Conservation (phyloP, 2,888 invertebrate species). For the Xanthorhoe designata region DNA sequence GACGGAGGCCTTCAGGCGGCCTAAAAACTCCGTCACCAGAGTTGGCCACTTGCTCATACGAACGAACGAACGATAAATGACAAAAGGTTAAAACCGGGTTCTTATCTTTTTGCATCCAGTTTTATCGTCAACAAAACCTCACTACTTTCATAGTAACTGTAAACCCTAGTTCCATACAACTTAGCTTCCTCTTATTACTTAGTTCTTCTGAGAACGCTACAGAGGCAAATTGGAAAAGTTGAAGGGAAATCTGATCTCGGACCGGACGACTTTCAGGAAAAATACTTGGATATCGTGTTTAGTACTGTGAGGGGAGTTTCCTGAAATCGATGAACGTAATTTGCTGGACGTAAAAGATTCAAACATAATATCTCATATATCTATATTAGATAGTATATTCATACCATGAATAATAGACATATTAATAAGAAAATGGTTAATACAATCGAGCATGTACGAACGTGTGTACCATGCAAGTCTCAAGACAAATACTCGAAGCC, state of each 20-base stretch:
- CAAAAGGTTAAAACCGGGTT: no score
- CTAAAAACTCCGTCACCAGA: no score
- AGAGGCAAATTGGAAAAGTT: slow-evolving; percentile 49
- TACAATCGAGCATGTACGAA: no score
- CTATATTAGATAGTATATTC: no score
- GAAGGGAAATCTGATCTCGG: slow-evolving; percentile 37
- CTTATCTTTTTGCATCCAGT: background rate
- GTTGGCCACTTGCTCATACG: no score
- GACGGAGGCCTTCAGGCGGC: no score
- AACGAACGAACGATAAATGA: no score
- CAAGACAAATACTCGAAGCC: no score
- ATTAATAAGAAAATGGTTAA: no score
- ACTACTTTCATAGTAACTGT: slow-evolving; percentile 15
- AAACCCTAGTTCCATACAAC: slow-evolving; percentile 30
- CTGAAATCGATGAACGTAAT: background rate
- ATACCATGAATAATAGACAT: no score
- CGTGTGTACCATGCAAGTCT: no score
- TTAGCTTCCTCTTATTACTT: slow-evolving; percentile 37
- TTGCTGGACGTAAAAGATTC: background rate
- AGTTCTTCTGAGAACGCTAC: slow-evolving; percentile 38
- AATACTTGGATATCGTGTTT: slow-evolving; percentile 28
- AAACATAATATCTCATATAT: no score
- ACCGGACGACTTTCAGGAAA: slow-evolving; percentile 29
- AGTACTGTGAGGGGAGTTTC: slow-evolving; percentile 1
- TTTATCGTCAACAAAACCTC: slow-evolving; percentile 9